phyloP scores from a whole-genome alignment of 2,888 invertebrate species.

The Antitype chi region DNA sequence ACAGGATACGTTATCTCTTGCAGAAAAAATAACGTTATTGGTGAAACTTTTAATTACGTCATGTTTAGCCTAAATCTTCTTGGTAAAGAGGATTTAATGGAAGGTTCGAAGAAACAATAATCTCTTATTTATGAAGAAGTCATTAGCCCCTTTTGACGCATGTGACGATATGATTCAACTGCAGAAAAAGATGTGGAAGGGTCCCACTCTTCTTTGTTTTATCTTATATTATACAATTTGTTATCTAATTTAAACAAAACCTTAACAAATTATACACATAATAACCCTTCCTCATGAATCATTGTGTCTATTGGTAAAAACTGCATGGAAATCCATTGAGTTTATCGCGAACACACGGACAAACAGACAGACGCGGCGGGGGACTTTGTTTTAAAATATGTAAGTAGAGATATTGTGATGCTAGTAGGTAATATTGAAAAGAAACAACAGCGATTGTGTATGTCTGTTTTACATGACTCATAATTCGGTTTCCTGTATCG shows the following conservation, averaged over 20 bases:
- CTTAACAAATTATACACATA: too few species aligned
- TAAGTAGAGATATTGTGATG: too few species aligned
- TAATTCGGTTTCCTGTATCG: slow-evolving; percentile 7
- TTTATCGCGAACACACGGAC: too few species aligned
- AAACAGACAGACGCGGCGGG: too few species aligned
- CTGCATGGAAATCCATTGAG: too few species aligned
- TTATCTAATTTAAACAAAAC: too few species aligned
- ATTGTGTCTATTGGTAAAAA: too few species aligned
- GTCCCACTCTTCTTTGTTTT: neutral
- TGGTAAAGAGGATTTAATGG: neutral
- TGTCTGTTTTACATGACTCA: neutral
- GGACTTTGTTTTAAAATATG: too few species aligned
- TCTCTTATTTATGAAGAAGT: slow-evolving; percentile 12
- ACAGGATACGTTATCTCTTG: neutral
- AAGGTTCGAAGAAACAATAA: slow-evolving; percentile 9
- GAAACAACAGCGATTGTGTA: neutral
- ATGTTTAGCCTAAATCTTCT: neutral
- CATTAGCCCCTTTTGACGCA: neutral
- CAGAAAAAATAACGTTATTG: slow-evolving; percentile 7
- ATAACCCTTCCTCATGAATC: too few species aligned
- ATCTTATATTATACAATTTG: too few species aligned
- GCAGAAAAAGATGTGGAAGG: neutral
- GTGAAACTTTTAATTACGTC: neutral
- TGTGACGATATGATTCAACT: neutral
- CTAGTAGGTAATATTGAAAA: neutral